phyloP scores from a whole-genome alignment of 2,113 vertebrate species.

The Cynoglossus semilaevis region DNA sequence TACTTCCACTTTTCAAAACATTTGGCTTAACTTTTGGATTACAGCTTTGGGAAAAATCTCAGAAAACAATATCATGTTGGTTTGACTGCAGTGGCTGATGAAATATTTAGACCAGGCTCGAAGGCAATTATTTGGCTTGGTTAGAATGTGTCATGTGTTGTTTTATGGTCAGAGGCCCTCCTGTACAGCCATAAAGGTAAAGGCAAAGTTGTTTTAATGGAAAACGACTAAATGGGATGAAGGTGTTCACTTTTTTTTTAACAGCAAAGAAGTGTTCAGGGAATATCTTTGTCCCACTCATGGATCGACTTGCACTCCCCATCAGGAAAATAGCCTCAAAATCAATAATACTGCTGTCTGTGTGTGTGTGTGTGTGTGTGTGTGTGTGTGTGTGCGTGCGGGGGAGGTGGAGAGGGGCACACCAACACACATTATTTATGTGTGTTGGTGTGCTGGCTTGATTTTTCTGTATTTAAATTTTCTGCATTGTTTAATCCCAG shows the following conservation, averaged over 20 bases:
- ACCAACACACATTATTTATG: background rate
- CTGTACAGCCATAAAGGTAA: background rate
- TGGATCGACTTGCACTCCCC: slow-evolving; percentile 42
- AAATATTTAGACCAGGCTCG: no score
- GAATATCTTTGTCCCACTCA: slow-evolving; percentile 43
- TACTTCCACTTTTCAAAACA: no score
- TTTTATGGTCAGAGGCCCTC: no score
- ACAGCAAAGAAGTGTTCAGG: slow-evolving; percentile 23
- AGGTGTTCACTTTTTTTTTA: slow-evolving; percentile 37
- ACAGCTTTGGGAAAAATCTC: no score
- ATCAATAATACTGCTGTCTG: slow-evolving; percentile 57
- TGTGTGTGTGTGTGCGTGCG: slow-evolving; percentile 25
- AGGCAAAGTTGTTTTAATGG: background rate
- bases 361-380: slow-evolving; percentile 8
- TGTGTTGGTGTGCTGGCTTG: slow-evolving; percentile 9
- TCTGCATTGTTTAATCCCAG: background rate
- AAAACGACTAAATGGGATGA: slow-evolving; percentile 10
- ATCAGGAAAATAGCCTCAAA: slow-evolving; percentile 43
- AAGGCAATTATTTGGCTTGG: no score
- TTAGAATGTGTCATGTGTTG: no score
- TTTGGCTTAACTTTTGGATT: no score
- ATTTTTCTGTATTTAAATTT: slow-evolving; percentile 4
- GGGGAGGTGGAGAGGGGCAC: no score
- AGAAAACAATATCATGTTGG: no score
- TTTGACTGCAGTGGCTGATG: no score